Evolutionary conservation across 2,888 invertebrate species (phyloP), one percentile per base, ranked within the genome.

Genomic region (Brenthis daphne): DNA sequence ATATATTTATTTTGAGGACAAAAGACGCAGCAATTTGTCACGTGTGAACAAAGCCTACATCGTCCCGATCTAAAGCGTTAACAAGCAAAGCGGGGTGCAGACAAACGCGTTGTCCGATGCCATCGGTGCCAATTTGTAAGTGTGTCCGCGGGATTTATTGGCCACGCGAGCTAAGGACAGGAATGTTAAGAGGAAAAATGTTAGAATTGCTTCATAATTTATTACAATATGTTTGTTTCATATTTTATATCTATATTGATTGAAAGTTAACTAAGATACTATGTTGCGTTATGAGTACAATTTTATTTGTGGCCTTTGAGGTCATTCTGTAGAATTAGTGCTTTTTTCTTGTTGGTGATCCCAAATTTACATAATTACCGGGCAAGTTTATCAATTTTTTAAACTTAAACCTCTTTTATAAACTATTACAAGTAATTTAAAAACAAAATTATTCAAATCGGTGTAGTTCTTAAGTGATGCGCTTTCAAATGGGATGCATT

Each of bases 111-210:
- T 78, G 77, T 74, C 82, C 89, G 79, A 79, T 78, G 85, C 82
- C 80, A 79, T 86, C 87, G 83, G 79, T 77, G 85, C 89, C 91
- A 91, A 91, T 91, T 91, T 91, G 91, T 90, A 86, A 88, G 84
- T 84, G 84, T 85, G 90, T 89, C 89, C 76, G 70, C 75, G 79
- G 77, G 86, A 91, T 91, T 91, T 91, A 91, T 91, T 85, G 85
- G 79, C 79, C 87, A 88, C 88, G 88, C 89, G 88, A 87, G 80
- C 77, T 58, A 55, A 65, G 6, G 63, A 43, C 37, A 43, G 43
- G 37, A 53, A 63, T 54, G 53, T 75, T 74, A 71, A 69, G 77
- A 79, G 80, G 82, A 67, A 68, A 69, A 66, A 79, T 79, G 72
- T 75, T 64, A 58, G 57, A 43, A 65, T 54, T 65, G 77, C 48